These are phyloP conservation scores for Scaptomyza parva DNA, from an alignment of 2,888 invertebrate species.

Conservation along the genomic window DNA sequence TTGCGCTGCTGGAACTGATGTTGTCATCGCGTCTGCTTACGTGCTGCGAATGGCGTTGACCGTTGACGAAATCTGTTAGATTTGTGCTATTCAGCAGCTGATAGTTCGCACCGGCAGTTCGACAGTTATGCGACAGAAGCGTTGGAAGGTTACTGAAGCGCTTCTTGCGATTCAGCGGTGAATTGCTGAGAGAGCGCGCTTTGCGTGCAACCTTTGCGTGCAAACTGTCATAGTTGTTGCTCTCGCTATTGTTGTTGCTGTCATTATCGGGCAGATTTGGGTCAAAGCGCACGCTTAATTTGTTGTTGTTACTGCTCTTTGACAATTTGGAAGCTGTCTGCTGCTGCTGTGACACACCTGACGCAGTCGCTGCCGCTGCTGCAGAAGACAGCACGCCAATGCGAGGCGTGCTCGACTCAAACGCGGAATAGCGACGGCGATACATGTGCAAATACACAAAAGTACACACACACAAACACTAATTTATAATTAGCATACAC, in stretches of 20 bases:
- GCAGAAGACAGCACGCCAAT: conserved; percentile 76
- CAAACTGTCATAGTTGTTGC: conserved; percentile 46
- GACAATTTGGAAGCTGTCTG: conserved; percentile 49
- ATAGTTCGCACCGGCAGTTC: conserved; percentile 65
- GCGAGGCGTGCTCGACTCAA: conserved; percentile 81
- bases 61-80: conserved; percentile 67
- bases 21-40: conserved; percentile 77
- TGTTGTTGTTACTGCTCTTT: conserved; percentile 39
- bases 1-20: conserved; percentile 26
- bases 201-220: conserved; percentile 70
- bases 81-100: conserved; percentile 70
- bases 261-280: conserved; percentile 70
- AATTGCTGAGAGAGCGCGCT: conserved; percentile 83
- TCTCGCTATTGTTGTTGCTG: conserved; percentile 40
- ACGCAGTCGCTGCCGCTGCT: conserved; percentile 16
- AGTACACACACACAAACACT: conserved; percentile 19
- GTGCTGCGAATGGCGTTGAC: conserved; percentile 77
- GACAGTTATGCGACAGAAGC: conserved; percentile 65
- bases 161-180: conserved; percentile 82
- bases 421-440: conserved; percentile 84
- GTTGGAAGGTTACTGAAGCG: conserved; percentile 75
- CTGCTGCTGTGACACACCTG: conserved; percentile 42
- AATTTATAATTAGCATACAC: conserved; percentile 21
- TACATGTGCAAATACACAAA: conserved; percentile 70
- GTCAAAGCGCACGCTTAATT: conserved; percentile 73